These are phyloP conservation scores for Eptatretus burgeri DNA, from an alignment of 2,113 vertebrate species.

Conservation along the genomic window DNA sequence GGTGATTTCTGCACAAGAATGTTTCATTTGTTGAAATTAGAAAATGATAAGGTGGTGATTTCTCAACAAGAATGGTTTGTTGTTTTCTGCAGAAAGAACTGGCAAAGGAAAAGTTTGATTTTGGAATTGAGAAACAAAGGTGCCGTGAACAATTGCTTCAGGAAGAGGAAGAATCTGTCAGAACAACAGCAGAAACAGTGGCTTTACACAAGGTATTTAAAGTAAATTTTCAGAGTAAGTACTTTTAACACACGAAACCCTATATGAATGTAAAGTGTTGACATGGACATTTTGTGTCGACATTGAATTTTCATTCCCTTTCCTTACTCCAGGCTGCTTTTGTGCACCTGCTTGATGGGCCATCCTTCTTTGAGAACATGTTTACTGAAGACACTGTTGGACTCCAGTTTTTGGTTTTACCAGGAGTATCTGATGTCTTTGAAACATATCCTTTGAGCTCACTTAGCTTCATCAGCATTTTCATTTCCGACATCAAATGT, in stretches of 20 bases:
- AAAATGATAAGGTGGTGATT: not conserved
- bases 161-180: slow-evolving; percentile 13
- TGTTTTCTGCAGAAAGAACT: slow-evolving; percentile 19
- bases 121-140: slow-evolving; percentile 18
- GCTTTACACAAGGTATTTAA: slow-evolving; percentile 25
- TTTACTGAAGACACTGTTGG: slow-evolving; percentile 28
- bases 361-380: slow-evolving; percentile 36
- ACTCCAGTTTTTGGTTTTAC: slow-evolving; percentile 20
- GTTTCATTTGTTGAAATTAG: not conserved
- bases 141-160: slow-evolving; percentile 16
- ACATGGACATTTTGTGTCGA: not conserved
- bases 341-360: slow-evolving; percentile 37
- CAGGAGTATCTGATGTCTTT: slow-evolving; percentile 22
- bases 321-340: slow-evolving; percentile 31
- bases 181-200: slow-evolving; percentile 16
- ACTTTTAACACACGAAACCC: not conserved
- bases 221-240: not conserved
- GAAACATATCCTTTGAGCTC: slow-evolving; percentile 40
- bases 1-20: not conserved
- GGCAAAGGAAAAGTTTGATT: slow-evolving; percentile 20
- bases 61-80: no score
- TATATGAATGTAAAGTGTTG: not conserved
- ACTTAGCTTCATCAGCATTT: no score
- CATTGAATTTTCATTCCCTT: slow-evolving; percentile 8
- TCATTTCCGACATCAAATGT: no score